phyloP scores from a whole-genome alignment of 2,888 invertebrate species.

The Synanthedon vespiformis region DNA sequence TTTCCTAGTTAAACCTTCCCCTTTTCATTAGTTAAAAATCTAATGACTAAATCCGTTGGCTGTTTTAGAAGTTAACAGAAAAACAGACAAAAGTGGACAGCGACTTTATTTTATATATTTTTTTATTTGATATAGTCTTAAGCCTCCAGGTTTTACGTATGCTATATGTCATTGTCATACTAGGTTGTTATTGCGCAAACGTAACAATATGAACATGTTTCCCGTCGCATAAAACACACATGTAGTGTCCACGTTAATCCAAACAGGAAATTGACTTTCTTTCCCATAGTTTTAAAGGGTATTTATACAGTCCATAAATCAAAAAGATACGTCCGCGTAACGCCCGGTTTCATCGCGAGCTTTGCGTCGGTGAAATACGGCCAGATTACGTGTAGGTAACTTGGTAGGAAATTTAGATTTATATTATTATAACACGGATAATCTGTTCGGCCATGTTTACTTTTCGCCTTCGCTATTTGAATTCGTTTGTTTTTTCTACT shows the following conservation, averaged over 20 bases:
- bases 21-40: too few species aligned
- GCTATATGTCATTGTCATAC: too few species aligned
- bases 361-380: slow-evolving; percentile 52
- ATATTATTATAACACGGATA: background rate
- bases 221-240: background rate
- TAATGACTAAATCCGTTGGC: too few species aligned
- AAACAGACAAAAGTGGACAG: too few species aligned
- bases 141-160: too few species aligned
- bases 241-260: slow-evolving; percentile 2
- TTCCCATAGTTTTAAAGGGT: slow-evolving; percentile 56
- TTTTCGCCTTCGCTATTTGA: background rate
- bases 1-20: too few species aligned
- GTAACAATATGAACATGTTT: background rate
- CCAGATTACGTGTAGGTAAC: slow-evolving; percentile 23
- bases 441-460: background rate
- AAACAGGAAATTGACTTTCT: slow-evolving; percentile 35
- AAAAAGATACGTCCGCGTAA: slow-evolving; percentile 56
- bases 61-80: too few species aligned
- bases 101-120: too few species aligned
- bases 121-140: too few species aligned
- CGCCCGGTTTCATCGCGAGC: slow-evolving; percentile 56
- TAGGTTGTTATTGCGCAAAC: background rate
- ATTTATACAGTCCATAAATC: slow-evolving; percentile 63
- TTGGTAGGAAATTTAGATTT: background rate
- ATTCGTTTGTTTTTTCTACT: too few species aligned